Evolutionary conservation across 1,140 invertebrate genomes (phyloP).

Genomic region (Dysdera silvatica): DNA sequence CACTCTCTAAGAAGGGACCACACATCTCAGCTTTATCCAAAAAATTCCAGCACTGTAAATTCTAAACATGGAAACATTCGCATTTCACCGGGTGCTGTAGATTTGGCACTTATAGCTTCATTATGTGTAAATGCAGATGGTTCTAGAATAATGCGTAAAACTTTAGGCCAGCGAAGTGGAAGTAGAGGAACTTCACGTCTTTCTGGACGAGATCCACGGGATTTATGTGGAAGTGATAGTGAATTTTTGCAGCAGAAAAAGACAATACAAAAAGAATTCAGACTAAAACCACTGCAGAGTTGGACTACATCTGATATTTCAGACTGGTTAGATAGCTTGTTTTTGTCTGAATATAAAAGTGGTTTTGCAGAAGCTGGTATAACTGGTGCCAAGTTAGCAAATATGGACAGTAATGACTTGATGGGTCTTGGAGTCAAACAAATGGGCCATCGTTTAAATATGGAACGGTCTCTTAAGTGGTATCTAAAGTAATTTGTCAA

Average conservation of each 20-base stretch:
- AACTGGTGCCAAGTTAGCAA: slow-evolving; percentile 46
- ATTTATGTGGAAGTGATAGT: slow-evolving; percentile 18
- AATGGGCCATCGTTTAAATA: slow-evolving; percentile 51
- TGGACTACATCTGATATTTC: slow-evolving; percentile 48
- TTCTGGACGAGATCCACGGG: slow-evolving; percentile 20
- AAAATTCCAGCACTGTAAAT: too few species aligned
- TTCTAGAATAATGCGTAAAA: slow-evolving; percentile 12
- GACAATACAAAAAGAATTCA: slow-evolving; percentile 29
- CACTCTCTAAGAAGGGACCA: slow-evolving; percentile 2
- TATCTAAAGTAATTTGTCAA: slow-evolving; percentile 26
- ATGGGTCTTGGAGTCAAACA: slow-evolving; percentile 50
- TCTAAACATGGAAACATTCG: too few species aligned
- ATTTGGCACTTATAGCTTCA: slow-evolving; percentile 16
- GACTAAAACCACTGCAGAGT: slow-evolving; percentile 37
- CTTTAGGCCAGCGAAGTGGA: slow-evolving; percentile 9
- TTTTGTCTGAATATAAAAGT: slow-evolving; percentile 49
- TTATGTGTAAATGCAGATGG: slow-evolving; percentile 12
- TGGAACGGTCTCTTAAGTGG: slow-evolving; percentile 35
- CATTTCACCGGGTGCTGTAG: slow-evolving; percentile 11
- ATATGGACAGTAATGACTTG: slow-evolving; percentile 49
- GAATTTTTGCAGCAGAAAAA: slow-evolving; percentile 15
- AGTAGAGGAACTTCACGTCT: slow-evolving; percentile 15
- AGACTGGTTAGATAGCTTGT: slow-evolving; percentile 49
- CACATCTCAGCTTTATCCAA: slow-evolving; percentile 7
- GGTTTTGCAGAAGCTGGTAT: slow-evolving; percentile 48